Percentiles rank a stretch among this genome's conserved stretches.
Evolutionary conservation across 2,888 invertebrate genomes (phyloP).

Genomic region (Erpobdella octoculata): DNA sequence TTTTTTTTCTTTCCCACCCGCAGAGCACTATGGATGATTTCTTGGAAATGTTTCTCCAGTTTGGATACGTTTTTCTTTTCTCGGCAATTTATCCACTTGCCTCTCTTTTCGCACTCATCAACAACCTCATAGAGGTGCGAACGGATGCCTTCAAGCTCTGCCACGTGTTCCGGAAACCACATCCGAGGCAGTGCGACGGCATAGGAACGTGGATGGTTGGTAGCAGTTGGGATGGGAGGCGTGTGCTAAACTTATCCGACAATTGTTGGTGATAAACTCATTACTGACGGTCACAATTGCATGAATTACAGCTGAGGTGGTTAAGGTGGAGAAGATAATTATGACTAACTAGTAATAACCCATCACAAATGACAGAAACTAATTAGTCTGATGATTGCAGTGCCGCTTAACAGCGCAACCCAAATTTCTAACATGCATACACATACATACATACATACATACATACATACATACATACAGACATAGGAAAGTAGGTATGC

Average conservation of each 20-base stretch:
- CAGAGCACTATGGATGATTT: conserved; percentile 70
- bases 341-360: background rate
- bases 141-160: conserved; percentile 71
- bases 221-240: too few species aligned
- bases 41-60: conserved; percentile 70
- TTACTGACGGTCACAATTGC: too few species aligned
- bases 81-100: conserved; percentile 70
- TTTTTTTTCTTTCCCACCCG: conserved; percentile 32
- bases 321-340: conserved; percentile 9
- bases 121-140: conserved; percentile 68
- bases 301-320: background rate
- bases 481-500: too few species aligned
- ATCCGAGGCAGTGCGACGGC: conserved; percentile 58
- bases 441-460: conserved; percentile 1
- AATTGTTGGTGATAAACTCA: too few species aligned
- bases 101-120: conserved; percentile 66
- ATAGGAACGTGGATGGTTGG: conserved; percentile 66
- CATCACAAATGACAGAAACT: background rate
- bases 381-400: too few species aligned
- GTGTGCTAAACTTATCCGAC: too few species aligned
- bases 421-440: too few species aligned
- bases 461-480: conserved; percentile 1
- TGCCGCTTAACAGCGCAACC: too few species aligned
- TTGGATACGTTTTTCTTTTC: conserved; percentile 70
- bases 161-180: conserved; percentile 64